A percentile compares a stretch with the other conserved stretches of the same genome.
These are phyloP conservation scores for Caenorhabditis doughertyi DNA, from an alignment of 2,888 invertebrate genomes.

Conservation along the genomic window DNA sequence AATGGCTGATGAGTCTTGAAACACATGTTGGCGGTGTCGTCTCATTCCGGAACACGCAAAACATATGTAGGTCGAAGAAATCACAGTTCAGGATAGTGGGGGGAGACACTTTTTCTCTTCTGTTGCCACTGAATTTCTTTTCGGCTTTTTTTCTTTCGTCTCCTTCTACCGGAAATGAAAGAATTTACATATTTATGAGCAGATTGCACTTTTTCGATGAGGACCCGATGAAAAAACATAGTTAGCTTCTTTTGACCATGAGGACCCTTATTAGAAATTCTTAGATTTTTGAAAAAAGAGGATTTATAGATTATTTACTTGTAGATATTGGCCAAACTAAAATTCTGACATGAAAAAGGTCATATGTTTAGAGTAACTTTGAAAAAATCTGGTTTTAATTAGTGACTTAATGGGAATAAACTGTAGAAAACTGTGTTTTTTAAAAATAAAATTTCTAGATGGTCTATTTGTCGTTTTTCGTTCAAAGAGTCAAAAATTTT, in stretches of 20 bases:
- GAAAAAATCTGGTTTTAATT: no score
- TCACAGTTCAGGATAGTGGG: conserved; percentile 57
- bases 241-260: conserved; percentile 20
- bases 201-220: conserved; percentile 49
- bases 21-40: conserved; percentile 48
- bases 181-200: conserved; percentile 59
- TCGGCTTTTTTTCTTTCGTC: conserved; percentile 7
- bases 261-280: not conserved
- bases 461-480: no score
- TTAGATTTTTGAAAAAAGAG: not conserved
- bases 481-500: no score
- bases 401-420: no score
- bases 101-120: conserved; percentile 8
- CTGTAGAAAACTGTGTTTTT: no score
- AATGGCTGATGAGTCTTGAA: conserved; percentile 44
- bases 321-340: not conserved
- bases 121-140: conserved; percentile 29
- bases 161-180: conserved; percentile 46
- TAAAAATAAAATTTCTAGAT: no score
- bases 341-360: no score
- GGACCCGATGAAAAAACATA: not conserved
- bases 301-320: not conserved
- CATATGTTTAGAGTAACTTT: no score
- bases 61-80: conserved; percentile 48
- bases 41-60: conserved; percentile 40